phyloP scores from a whole-genome alignment of 2,888 invertebrate species.

The Cerceris rybyensis region DNA sequence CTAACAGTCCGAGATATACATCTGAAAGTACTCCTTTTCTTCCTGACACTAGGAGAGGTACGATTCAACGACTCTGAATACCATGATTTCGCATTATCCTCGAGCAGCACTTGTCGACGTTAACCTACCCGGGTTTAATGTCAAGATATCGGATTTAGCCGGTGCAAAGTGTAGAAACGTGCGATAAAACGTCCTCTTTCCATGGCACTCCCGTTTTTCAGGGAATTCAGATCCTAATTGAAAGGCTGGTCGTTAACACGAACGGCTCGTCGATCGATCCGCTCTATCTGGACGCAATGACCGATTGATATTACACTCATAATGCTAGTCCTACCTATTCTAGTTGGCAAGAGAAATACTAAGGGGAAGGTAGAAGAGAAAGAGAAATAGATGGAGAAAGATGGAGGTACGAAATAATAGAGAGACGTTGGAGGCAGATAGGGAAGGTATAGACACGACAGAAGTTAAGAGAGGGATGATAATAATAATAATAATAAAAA shows the following conservation, averaged over 20 bases:
- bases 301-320: slow-evolving; percentile 32
- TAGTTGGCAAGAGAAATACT: slow-evolving; percentile 7
- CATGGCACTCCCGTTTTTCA: slow-evolving; percentile 20
- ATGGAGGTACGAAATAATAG: no score
- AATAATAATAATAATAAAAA: no score
- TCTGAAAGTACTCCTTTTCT: neutral
- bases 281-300: slow-evolving; percentile 26
- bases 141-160: slow-evolving; percentile 39
- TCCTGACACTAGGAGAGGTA: neutral
- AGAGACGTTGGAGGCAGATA: no score
- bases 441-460: no score
- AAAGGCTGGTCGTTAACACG: slow-evolving; percentile 26
- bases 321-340: slow-evolving; percentile 22
- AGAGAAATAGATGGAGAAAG: neutral
- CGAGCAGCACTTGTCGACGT: slow-evolving; percentile 40
- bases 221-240: slow-evolving; percentile 21
- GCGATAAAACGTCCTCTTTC: slow-evolving; percentile 14
- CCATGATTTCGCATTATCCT: slow-evolving; percentile 31
- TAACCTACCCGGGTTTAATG: slow-evolving; percentile 53
- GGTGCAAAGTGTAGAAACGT: slow-evolving; percentile 16
- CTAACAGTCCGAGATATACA: no score
- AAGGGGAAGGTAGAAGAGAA: neutral
- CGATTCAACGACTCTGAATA: slow-evolving; percentile 6
- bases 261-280: slow-evolving; percentile 36
- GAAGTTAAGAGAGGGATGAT: no score